A percentile compares a stretch with the other conserved stretches of the same genome.
phyloP scores from a whole-genome alignment of 2,888 invertebrate genomes.

The Cephus runcator region DNA sequence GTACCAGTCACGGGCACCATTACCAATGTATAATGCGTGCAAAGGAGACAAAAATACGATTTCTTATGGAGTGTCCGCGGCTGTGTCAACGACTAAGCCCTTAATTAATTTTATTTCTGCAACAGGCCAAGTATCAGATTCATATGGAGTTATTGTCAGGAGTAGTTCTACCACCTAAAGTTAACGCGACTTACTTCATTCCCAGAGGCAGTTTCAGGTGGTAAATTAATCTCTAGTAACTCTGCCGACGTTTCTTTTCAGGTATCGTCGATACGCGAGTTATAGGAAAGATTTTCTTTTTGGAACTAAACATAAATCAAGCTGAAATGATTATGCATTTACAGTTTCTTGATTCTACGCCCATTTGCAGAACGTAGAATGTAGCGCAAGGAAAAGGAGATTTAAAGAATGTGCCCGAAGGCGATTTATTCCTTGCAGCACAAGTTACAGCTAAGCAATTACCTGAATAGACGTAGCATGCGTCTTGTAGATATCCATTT shows the following conservation, averaged over 20 bases:
- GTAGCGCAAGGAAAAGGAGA: slow-evolving; percentile 16
- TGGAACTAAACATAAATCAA: neutral
- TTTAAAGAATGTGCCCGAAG: slow-evolving; percentile 33
- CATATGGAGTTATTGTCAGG: too few relatives aligned
- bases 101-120: neutral
- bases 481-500: neutral
- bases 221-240: neutral
- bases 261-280: neutral
- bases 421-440: slow-evolving; percentile 28
- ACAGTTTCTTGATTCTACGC: neutral
- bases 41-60: neutral
- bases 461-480: neutral
- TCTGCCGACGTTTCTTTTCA: too few relatives aligned
- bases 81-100: neutral
- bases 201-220: neutral
- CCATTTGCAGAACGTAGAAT: neutral
- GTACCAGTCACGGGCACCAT: neutral
- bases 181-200: too few relatives aligned
- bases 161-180: too few relatives aligned
- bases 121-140: neutral
- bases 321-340: neutral
- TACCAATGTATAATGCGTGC: neutral
- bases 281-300: neutral
- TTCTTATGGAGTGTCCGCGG: neutral
- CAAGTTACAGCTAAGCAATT: neutral